These are phyloP conservation scores for Drosophila maculinotata DNA, from an alignment of 2,888 invertebrate genomes.

Conservation along the genomic window DNA sequence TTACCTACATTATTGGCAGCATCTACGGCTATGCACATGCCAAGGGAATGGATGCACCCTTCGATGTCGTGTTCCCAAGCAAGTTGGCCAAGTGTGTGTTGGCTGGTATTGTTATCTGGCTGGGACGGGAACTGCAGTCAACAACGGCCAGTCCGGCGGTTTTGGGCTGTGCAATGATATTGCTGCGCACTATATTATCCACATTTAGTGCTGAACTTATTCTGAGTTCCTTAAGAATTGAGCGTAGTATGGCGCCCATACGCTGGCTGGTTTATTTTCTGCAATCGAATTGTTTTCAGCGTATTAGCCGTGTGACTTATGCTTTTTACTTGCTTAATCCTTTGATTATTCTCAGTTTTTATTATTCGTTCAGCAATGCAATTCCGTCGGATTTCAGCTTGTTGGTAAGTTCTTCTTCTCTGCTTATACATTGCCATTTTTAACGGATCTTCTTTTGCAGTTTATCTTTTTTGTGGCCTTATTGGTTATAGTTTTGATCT, in stretches of 20 bases:
- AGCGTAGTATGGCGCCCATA: neutral
- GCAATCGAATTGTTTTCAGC: constrained; percentile 33
- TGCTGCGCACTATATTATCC: constrained; percentile 12
- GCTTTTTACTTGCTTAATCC: constrained; percentile 55
- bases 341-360: constrained; percentile 30
- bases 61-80: constrained; percentile 1
- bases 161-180: neutral
- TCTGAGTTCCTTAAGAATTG: constrained; percentile 5
- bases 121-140: neutral
- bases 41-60: constrained; percentile 10
- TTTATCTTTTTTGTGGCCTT: constrained; percentile 17
- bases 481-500: constrained; percentile 11
- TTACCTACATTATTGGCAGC: constrained; percentile 44
- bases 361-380: constrained; percentile 21
- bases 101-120: neutral
- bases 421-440: neutral
- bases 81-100: neutral
- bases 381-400: constrained; percentile 28
- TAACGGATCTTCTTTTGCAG: constrained; percentile 22
- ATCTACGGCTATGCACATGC: constrained; percentile 39
- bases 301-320: constrained; percentile 42
- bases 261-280: constrained; percentile 35
- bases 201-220: constrained; percentile 29
- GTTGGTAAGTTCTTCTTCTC: constrained; percentile 27
- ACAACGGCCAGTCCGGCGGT: neutral